phyloP scores from a whole-genome alignment of 2,113 vertebrate genomes.

The Eudyptes chrysolophus region DNA sequence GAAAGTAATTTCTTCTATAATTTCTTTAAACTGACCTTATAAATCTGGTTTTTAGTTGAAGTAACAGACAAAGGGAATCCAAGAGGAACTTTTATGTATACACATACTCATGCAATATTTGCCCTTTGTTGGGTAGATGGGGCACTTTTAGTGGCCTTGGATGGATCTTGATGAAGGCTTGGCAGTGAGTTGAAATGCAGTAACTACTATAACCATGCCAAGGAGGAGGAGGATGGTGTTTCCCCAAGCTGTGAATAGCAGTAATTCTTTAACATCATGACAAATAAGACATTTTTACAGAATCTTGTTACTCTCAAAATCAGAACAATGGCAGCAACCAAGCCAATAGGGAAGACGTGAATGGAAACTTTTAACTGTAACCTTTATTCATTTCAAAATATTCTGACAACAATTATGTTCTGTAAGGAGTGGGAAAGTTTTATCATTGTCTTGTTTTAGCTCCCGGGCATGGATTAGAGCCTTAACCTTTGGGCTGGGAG shows the following conservation, averaged over 20 bases:
- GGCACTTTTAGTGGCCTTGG: not conserved
- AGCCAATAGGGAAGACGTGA: not conserved
- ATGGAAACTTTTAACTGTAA: not conserved
- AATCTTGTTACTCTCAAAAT: not conserved
- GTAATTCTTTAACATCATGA: not conserved
- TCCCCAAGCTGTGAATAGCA: not conserved
- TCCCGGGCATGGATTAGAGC: constrained; percentile 28
- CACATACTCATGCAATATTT: not conserved
- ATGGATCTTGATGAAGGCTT: not conserved
- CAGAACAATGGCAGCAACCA: constrained; percentile 3
- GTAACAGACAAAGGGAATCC: not conserved
- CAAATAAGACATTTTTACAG: not conserved
- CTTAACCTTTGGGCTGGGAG: constrained; percentile 3
- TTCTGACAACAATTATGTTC: not conserved
- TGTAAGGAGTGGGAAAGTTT: not conserved
- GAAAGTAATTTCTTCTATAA: not conserved
- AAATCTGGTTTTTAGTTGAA: not conserved
- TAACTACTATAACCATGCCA: not conserved
- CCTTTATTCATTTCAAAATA: constrained; percentile 5
- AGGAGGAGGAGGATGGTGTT: not conserved
- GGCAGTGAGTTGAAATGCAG: not conserved
- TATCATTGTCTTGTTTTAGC: not conserved
- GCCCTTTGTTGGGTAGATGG: not conserved
- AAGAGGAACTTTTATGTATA: not conserved
- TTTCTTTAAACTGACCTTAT: not conserved